A percentile compares a stretch with the other conserved stretches of the same genome.
Evolutionary conservation across 1,140 invertebrate genomes (phyloP).

Genomic region (Formica selysi): DNA sequence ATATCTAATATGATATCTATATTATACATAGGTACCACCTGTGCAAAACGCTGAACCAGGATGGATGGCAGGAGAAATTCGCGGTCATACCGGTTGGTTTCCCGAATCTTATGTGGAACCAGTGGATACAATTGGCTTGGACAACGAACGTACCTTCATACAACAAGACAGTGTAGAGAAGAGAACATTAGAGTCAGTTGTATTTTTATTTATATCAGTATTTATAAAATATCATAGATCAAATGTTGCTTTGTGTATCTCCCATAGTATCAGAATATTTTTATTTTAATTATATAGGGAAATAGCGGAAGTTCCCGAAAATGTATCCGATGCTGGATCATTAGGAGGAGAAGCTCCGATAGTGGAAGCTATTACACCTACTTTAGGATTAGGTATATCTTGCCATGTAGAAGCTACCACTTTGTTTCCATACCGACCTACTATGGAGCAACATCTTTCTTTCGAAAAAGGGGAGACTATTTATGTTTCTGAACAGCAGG

Average conservation of each 20-base stretch:
- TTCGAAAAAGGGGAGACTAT: constrained; percentile 91
- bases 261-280: not conserved
- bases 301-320: constrained; percentile 92
- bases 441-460: constrained; percentile 89
- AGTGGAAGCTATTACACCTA: constrained; percentile 81
- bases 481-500: constrained; percentile 89
- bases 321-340: constrained; percentile 87
- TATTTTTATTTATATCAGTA: constrained; percentile 12
- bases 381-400: constrained; percentile 81
- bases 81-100: constrained; percentile 98
- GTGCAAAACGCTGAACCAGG: constrained; percentile 97
- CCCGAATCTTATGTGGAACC: constrained; percentile 98
- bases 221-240: not conserved
- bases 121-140: constrained; percentile 85
- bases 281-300: constrained; percentile 84
- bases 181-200: constrained; percentile 85
- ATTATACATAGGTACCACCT: constrained; percentile 89
- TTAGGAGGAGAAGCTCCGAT: constrained; percentile 82
- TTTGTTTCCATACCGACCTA: constrained; percentile 89
- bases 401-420: constrained; percentile 87
- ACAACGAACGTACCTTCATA: constrained; percentile 75
- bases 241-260: not conserved
- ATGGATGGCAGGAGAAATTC: constrained; percentile 97
- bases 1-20: constrained; percentile 3
- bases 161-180: constrained; percentile 85